Base-by-base conservation (phyloP, 2,888 invertebrate genomes). In the Oxytorus armatus region DNA sequence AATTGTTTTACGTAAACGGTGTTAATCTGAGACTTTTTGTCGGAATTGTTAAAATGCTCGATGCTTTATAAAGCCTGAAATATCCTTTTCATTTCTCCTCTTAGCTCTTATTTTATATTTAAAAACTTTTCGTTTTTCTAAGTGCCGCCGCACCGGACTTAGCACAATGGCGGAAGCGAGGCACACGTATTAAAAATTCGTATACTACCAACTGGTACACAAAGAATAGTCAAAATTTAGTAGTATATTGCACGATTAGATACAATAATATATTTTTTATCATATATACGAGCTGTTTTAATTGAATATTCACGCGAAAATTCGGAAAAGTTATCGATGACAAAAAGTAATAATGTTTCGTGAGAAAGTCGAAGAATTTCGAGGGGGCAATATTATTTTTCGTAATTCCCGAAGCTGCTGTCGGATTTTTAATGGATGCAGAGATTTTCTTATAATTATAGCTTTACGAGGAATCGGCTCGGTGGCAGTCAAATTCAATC, bases 101-200 rank as follows among this genome's bases (percentile, higher is more conserved):
- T 21, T 49, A 36, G n/a, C 44, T 16, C 16, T 14, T 53, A 39
- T 25, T 75, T 25, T 65, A 11, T 55, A 14, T 16, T 66, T 63
- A n/a, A n/a, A n/a, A n/a, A n/a, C n/a, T 33, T 36, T 53, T 53
- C 33, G 11, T 39, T 59, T 61, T 29, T 33, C 33, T 66, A 81
- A 76, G 68, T 39, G 39, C 42, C 70, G 55, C 59, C 49, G 53
- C 69, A 79, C 57, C 78, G 74, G 78, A 57, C 79, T 66, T 61
- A 65, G 57, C n/a, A n/a, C n/a, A n/a, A 76, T 76, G 82, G 78
- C 75, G 70, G 61, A 70, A 79, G 79, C 78, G 82, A 81, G 81
- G 82, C 79, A 79, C 82, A 77, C 77, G 70, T 72, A 81, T 81
- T 72, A 72, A 77, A 74, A 23, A 75, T 68, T 77, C 74, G 61